phyloP scores from a whole-genome alignment of 30 jellyfish, hydroid and myxozoan genomes.

The Aurelia sp. region DNA sequence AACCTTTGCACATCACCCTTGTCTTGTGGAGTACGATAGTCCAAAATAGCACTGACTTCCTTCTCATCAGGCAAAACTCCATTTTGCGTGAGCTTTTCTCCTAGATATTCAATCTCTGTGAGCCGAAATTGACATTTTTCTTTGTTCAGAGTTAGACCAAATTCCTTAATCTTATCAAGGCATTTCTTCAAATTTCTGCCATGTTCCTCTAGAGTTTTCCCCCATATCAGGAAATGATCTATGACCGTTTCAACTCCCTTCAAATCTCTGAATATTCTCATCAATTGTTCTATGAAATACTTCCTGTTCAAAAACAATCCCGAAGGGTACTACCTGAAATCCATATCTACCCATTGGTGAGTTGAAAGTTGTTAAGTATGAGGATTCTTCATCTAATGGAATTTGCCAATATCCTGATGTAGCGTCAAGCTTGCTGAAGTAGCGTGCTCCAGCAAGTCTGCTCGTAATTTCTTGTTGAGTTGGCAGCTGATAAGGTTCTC shows the following conservation, averaged over 20 bases:
- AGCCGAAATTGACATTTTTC: slow-evolving; percentile 7
- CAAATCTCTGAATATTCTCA: slow-evolving; percentile 7
- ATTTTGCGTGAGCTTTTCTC: not conserved
- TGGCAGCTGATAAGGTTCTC: slow-evolving; percentile 56
- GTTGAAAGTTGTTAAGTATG: slow-evolving; percentile 33
- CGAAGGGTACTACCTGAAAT: slow-evolving; percentile 47
- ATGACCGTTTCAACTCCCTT: slow-evolving; percentile 12
- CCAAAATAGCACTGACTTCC: slow-evolving; percentile 24
- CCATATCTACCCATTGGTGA: slow-evolving; percentile 65
- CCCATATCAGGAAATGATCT: slow-evolving; percentile 26
- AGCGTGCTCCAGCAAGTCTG: slow-evolving; percentile 51
- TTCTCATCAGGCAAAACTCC: slow-evolving; percentile 14
- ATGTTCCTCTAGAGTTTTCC: not conserved
- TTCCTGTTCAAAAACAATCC: slow-evolving; percentile 32
- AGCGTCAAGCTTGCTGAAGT: slow-evolving; percentile 33
- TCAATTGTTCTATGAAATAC: slow-evolving; percentile 23
- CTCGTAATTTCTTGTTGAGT: slow-evolving; percentile 48
- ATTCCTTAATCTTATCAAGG: slow-evolving; percentile 3
- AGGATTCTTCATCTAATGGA: slow-evolving; percentile 22
- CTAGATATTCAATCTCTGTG: slow-evolving; percentile 10
- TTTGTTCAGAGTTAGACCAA: slow-evolving; percentile 9
- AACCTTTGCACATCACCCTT: not conserved
- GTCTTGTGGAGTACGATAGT: slow-evolving; percentile 27
- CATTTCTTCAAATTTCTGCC: not conserved
- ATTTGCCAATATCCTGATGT: slow-evolving; percentile 59